Base-by-base conservation (phyloP, 2,888 invertebrate species). In the Agrochola lota region DNA sequence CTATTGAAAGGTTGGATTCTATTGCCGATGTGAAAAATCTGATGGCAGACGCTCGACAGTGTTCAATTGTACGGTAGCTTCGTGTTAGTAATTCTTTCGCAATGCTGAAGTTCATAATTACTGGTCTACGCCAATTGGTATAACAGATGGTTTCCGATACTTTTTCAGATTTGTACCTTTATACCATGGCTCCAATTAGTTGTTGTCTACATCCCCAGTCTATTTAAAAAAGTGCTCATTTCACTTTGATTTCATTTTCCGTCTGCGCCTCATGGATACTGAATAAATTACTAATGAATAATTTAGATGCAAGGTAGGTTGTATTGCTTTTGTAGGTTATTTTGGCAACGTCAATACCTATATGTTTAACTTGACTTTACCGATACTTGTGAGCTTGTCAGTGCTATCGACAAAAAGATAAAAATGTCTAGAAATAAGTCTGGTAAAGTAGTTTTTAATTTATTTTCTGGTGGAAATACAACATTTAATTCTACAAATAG, bases 1-100 rank as follows among this genome's bases (percentile, higher is more conserved):
- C 71, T 66, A 92, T 64, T 72, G 91, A 82, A 74, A 92, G 63
- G 80, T 90, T 91, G 80, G 91, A 91, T 78, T 90, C 85, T 57
- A 84, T 75, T 43, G 88, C 78, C 55, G 88, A 85, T 86, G 84
- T 90, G 26, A 86, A 89, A 71, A 87, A 77, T 62, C 72, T 87
- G n/a, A 81, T 64, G 62, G 71, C 69, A 63, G 66, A 64, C 20
- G 84, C 67, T 71, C 78, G 85, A 74, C 74, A 77, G 73, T 77
- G 72, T 81, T 87, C 82, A 70, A 82, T 75, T 71, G 70, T 66
- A 40, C 77, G 73, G 64, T 76, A 78, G 77, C 78, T 84, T 82
- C 78, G 80, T 78, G 75, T 43, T 23, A 84, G 40, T 43, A 77
- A 46, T 78, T 70, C 63, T 79, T 89, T 88, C 8, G 78, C 83